Base-by-base conservation (phyloP, 2,797 vertebrate genomes). In the Otolemur crassicaudatus region DNA sequence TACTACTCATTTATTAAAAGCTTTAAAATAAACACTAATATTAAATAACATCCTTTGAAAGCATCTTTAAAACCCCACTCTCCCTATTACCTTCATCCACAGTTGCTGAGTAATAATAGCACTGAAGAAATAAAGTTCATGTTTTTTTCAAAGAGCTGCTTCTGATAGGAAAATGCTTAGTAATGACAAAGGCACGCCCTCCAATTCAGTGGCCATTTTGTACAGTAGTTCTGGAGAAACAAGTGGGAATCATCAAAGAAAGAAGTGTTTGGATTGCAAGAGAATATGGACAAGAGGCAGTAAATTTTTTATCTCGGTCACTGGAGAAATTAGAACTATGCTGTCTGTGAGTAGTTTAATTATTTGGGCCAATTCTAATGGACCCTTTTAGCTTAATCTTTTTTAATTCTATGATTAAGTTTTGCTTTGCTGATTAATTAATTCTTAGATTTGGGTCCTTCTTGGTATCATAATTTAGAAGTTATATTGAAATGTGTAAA, bases 151-250 rank as follows among this genome's bases (percentile, higher is more conserved):
- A 40, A 94, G 90, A 86, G 70, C 88, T 94, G 90, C 96, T 91
- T 97, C 90, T 96, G 65, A 84, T 95, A 79, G 95, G 77, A 97
- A 98, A 98, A 70, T 97, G 97, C 97, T 97, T 97, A 92, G 95
- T 97, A 97, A 97, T 94, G 95, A 89, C 88, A 87, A 46, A 94
- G 96, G 90, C 96, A 92, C 92, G 2, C 96, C 95, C 92, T 96
- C 86, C 65, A 70, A 11, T 75, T 93, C 87, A 94, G 96, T 97
- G 97, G 97, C 96, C 95, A 96, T 97, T 96, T 97, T 97, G 93
- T 94, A 77, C 69, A 83, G n/a, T 93, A 83, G 76, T 85, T 88
- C 65, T 96, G 85, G 81, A 94, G 95, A 95, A 96, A 94, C 94
- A 96, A 97, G 90, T 97, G 97, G 85, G 76, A 94, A 40, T 70